Conservation (phyloP, 1,140 invertebrate species). For the Neelides sp. region DNA sequence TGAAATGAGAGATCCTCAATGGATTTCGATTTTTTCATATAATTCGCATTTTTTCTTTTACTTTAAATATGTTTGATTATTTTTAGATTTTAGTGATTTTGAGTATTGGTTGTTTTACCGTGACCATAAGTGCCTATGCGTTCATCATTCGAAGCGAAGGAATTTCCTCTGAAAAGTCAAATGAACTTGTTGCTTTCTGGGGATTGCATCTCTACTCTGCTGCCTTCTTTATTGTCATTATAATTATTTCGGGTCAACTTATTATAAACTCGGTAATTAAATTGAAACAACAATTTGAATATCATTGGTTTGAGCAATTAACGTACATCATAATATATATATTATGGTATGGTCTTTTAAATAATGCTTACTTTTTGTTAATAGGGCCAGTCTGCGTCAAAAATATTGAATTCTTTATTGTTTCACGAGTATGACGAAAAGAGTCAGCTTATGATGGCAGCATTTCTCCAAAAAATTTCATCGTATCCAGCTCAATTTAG, state of each 20-base stretch:
- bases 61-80: neutral
- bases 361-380: neutral
- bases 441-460: conserved; percentile 15
- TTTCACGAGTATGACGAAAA: conserved; percentile 16
- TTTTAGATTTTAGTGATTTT: conserved; percentile 21
- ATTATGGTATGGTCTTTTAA: neutral
- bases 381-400: conserved; percentile 15
- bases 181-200: conserved; percentile 11
- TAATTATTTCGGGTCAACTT: conserved; percentile 23
- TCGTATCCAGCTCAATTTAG: conserved; percentile 22
- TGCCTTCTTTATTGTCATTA: conserved; percentile 18
- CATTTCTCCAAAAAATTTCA: conserved; percentile 24
- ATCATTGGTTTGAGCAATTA: neutral
- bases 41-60: neutral
- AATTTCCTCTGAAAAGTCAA: conserved; percentile 3
- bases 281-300: neutral
- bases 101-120: conserved; percentile 21
- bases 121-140: conserved; percentile 22
- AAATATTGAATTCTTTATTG: conserved; percentile 17
- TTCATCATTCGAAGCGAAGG: conserved; percentile 23
- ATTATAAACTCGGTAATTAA: conserved; percentile 21
- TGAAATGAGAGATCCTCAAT: neutral
- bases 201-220: conserved; percentile 23
- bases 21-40: neutral
- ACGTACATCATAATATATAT: neutral